phyloP scores from a whole-genome alignment of 2,888 invertebrate species.

The Pristionchus japonicus region DNA sequence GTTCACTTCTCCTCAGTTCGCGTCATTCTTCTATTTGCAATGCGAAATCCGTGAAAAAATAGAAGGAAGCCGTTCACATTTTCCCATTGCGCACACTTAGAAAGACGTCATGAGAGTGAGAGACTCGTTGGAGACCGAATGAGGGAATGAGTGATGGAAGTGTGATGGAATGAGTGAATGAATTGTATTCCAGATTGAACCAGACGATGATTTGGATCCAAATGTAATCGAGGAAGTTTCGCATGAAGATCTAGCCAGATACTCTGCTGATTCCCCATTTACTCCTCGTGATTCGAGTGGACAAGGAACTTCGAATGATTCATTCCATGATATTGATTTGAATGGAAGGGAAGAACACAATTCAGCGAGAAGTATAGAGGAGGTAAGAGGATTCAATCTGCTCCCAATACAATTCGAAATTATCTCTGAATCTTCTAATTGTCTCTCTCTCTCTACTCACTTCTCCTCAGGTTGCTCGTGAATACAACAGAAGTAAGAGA shows the following conservation, averaged over 20 bases:
- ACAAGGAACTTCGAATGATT: not conserved
- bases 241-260: constrained; percentile 23
- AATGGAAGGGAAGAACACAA: not conserved
- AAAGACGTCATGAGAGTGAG: not conserved
- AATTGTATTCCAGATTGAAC: constrained; percentile 29
- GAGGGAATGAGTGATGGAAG: not conserved
- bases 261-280: constrained; percentile 1
- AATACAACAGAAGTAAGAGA: constrained; percentile 38
- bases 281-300: constrained; percentile 18
- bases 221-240: constrained; percentile 44
- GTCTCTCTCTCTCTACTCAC: not conserved
- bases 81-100: not conserved
- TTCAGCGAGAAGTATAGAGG: constrained; percentile 19
- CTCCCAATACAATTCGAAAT: not conserved
- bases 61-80: constrained; percentile 8
- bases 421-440: not conserved
- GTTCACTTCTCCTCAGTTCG: not conserved
- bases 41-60: not conserved
- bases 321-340: constrained; percentile 35
- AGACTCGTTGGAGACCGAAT: not conserved
- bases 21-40: constrained; percentile 30
- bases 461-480: constrained; percentile 19
- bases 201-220: constrained; percentile 43
- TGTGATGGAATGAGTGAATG: not conserved
- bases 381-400: not conserved